Base-by-base conservation (phyloP, 2,113 vertebrate species). In the Austrofundulus limnaeus region DNA sequence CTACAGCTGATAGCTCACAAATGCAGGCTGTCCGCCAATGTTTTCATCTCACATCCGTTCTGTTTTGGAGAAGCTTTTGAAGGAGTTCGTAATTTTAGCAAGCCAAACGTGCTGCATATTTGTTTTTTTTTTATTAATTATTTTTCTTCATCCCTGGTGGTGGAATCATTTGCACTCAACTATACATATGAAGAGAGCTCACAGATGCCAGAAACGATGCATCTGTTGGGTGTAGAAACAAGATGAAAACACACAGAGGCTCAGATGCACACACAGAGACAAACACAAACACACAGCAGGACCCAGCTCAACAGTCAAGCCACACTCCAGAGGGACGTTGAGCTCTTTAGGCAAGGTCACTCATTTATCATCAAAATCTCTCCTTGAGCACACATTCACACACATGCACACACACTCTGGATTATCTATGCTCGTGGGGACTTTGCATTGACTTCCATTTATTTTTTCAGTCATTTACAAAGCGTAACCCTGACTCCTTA, bases 311-410 rank as follows among this genome's bases (percentile, higher is more conserved):
- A 75, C 75, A 48, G 72, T 88, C 66, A 79, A 72, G 57, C 65
- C 12, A 12, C 60, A 73, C 79, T 61, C 77, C 60, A 57, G 42
- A 76, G 81, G 66, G 82, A 75, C 84, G 68, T 75, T 45, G 60
- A 80, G 62, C 80, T 82, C 83, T 83, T 86, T 72, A 70, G 82
- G 77, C 88, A 85, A 86, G 87, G 87, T 90, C 87, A 86, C 61
- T 84, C 85, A 80, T 88, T 83, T 71, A 85, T 90, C 84, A 85
- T 82, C 71, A 57, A 66, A 80, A 75, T 82, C 76, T 89, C 65
- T 70, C 46, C 48, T 66, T 31, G 46, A 76, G 64, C 57, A 58
- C 58, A 25, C 73, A 62, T 55, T 23, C 24, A 42, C 56, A 24
- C 50, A 23, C 58, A 10, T 60, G 45, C 51, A 5, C 50, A 31